Percentiles rank a stretch among this genome's conserved stretches.
These are phyloP conservation scores for Aphodius granarius DNA, from an alignment of 2,888 invertebrate species.

Conservation along the genomic window DNA sequence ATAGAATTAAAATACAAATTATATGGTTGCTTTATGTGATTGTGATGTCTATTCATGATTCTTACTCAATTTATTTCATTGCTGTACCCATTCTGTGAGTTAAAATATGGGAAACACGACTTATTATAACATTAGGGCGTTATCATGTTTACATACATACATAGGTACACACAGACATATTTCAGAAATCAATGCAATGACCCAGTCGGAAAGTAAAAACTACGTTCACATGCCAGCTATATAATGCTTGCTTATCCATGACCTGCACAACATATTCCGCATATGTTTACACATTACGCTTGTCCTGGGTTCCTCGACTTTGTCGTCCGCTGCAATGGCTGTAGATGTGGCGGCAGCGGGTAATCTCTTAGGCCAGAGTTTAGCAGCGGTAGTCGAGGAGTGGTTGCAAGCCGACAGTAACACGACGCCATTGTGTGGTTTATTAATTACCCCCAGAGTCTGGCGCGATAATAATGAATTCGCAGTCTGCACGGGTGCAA, in stretches of 20 bases:
- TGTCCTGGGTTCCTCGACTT: background rate
- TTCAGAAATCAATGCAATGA: no score
- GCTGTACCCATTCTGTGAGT: no score
- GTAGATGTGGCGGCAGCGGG: background rate
- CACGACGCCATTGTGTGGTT: slow-evolving; percentile 12
- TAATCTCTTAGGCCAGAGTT: background rate
- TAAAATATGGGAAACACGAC: no score
- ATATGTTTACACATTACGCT: background rate
- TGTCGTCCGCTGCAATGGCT: background rate
- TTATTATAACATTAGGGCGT: no score
- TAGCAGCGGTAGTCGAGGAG: background rate
- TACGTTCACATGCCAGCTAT: no score
- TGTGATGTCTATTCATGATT: no score
- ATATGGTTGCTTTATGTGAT: no score
- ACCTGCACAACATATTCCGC: background rate
- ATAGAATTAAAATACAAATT: no score
- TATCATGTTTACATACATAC: no score
- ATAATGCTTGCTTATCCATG: background rate
- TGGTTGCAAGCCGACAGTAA: slow-evolving; percentile 10
- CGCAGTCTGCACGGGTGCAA: slow-evolving; percentile 9
- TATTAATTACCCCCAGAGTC: slow-evolving; percentile 8
- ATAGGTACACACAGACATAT: no score
- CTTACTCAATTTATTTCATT: no score
- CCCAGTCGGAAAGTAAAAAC: no score
- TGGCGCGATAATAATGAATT: slow-evolving; percentile 14